A percentile compares a stretch with the other conserved stretches of the same genome.
Evolutionary conservation across 64 coral and sea anemone species (phyloP).

Genomic region (Porites australiensis): DNA sequence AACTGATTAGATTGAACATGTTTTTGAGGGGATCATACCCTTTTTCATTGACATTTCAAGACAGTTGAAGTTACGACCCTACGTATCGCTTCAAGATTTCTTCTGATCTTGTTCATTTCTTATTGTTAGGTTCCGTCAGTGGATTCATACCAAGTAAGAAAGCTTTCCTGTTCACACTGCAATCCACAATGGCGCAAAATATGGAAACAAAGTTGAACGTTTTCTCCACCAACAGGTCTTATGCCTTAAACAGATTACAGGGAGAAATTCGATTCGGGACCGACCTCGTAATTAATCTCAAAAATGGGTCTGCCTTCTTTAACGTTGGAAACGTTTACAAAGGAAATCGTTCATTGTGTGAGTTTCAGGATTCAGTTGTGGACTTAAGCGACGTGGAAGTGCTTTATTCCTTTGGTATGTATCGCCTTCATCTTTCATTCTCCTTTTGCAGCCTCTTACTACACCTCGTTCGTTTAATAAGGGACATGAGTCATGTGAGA

Average conservation of each 20-base stretch:
- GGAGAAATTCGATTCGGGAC: neutral
- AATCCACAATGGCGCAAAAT: neutral
- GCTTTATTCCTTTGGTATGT: neutral
- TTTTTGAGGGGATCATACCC: too few relatives aligned
- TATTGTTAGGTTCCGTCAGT: neutral
- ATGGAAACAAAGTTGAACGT: neutral
- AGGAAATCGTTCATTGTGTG: neutral
- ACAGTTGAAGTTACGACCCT: too few relatives aligned
- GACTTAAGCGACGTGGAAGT: neutral
- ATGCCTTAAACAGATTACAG: neutral
- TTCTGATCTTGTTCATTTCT: neutral
- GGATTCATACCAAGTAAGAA: neutral
- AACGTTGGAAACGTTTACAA: neutral
- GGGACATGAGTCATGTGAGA: too few relatives aligned
- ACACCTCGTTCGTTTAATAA: too few relatives aligned
- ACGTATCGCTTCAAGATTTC: too few relatives aligned
- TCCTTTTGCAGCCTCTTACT: too few relatives aligned
- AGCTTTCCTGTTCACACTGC: neutral
- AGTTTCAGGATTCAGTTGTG: neutral
- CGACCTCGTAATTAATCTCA: neutral
- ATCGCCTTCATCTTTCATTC: too few relatives aligned
- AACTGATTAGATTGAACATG: too few relatives aligned
- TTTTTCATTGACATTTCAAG: too few relatives aligned
- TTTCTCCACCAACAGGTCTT: neutral
- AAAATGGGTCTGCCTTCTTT: neutral